phyloP scores from a whole-genome alignment of 92 coral and sea anemone genomes.

The Phenganax stokvisi region DNA sequence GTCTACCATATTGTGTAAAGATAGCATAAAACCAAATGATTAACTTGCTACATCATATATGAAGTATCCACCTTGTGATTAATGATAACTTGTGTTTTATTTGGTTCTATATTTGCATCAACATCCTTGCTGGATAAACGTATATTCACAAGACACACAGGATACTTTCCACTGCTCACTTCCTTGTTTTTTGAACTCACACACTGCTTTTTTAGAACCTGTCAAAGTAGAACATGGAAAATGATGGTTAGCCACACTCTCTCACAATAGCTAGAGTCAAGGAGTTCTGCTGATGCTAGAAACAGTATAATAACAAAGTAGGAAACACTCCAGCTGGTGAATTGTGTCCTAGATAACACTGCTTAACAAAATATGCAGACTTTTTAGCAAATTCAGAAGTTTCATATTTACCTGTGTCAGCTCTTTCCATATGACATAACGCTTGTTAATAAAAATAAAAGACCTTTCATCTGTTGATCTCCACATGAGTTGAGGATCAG shows the following conservation, averaged over 20 bases:
- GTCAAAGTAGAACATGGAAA: neutral
- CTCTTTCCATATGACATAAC: conserved; percentile 69
- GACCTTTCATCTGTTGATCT: conserved; percentile 74
- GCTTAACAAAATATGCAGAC: neutral
- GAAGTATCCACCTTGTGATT: conserved; percentile 49
- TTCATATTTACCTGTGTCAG: conserved; percentile 60
- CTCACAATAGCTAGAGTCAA: neutral
- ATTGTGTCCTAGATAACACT: too few species aligned
- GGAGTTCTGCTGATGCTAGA: too few species aligned
- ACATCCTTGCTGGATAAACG: conserved; percentile 57
- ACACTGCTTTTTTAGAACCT: conserved; percentile 33
- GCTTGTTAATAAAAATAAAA: conserved; percentile 72
- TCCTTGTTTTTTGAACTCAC: conserved; percentile 5
- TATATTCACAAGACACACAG: conserved; percentile 66
- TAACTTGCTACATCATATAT: too few species aligned
- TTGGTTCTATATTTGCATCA: conserved; percentile 91
- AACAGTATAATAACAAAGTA: too few species aligned
- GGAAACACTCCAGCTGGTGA: too few species aligned
- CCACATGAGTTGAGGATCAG: conserved; percentile 67
- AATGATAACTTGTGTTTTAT: conserved; percentile 77
- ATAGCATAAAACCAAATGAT: too few species aligned
- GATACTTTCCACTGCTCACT: conserved; percentile 46
- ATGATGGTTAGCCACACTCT: neutral
- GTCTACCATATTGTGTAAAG: too few species aligned
- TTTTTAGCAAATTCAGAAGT: neutral